Evolutionary conservation across 2,888 invertebrate species (phyloP).

Genomic region (Dryobotodes eremita): DNA sequence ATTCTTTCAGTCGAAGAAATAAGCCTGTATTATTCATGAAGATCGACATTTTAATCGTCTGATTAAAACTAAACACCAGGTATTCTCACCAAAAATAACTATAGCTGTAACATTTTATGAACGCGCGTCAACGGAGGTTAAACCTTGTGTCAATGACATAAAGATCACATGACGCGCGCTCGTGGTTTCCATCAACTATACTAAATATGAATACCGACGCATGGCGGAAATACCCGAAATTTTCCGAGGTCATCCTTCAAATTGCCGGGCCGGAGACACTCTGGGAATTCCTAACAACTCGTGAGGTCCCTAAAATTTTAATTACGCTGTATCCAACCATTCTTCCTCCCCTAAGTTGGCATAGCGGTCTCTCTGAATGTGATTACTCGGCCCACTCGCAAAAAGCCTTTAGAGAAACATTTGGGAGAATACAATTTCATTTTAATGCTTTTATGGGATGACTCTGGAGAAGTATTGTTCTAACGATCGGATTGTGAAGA

Average conservation of each 20-base stretch:
- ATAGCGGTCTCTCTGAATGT: slow-evolving; percentile 72
- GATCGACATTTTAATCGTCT: slow-evolving; percentile 20
- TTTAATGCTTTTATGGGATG: slow-evolving; percentile 68
- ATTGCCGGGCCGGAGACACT: slow-evolving; percentile 64
- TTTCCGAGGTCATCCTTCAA: slow-evolving; percentile 69
- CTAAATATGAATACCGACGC: slow-evolving; percentile 63
- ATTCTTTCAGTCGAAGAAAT: neutral
- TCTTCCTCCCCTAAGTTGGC: slow-evolving; percentile 64
- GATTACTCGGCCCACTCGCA: slow-evolving; percentile 66
- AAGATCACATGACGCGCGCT: neutral
- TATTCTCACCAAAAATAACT: slow-evolving; percentile 36
- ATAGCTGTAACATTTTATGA: neutral
- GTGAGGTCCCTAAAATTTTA: slow-evolving; percentile 79
- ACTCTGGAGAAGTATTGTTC: slow-evolving; percentile 50
- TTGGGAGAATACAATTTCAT: slow-evolving; percentile 66
- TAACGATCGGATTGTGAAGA: slow-evolving; percentile 41
- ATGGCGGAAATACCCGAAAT: slow-evolving; percentile 65
- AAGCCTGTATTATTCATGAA: slow-evolving; percentile 5
- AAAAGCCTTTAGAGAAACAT: slow-evolving; percentile 67
- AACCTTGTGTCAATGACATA: neutral
- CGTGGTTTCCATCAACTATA: neutral
- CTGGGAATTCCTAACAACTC: slow-evolving; percentile 71
- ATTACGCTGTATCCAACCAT: slow-evolving; percentile 76
- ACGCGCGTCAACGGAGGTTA: too few relatives aligned
- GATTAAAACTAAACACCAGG: slow-evolving; percentile 31